phyloP scores from a whole-genome alignment of 1,140 invertebrate species.

The Melitaea cinxia region DNA sequence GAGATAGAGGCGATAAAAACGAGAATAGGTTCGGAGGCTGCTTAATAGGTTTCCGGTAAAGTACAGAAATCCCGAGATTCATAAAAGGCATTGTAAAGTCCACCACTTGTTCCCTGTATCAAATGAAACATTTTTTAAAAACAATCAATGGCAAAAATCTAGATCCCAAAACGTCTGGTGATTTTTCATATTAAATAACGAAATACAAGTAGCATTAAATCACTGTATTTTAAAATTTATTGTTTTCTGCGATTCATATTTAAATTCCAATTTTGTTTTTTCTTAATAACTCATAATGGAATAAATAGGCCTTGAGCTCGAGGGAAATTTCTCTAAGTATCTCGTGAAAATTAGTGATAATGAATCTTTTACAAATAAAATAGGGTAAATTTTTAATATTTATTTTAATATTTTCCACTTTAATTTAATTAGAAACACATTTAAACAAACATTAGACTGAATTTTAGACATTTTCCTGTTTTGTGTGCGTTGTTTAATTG shows the following conservation, averaged over 20 bases:
- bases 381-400: too few relatives aligned
- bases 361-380: too few relatives aligned
- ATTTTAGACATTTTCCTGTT: too few relatives aligned
- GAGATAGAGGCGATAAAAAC: constrained; percentile 95
- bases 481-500: too few relatives aligned
- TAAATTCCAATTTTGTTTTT: background rate
- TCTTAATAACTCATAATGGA: background rate
- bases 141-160: background rate
- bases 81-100: constrained; percentile 98
- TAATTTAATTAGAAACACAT: too few relatives aligned
- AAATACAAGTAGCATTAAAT: too few relatives aligned
- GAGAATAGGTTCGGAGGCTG: constrained; percentile 96
- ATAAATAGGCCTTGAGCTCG: background rate
- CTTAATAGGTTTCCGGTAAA: constrained; percentile 95
- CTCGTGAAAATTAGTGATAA: background rate
- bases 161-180: too few relatives aligned
- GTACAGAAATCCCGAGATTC: constrained; percentile 96
- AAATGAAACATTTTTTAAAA: constrained; percentile 31
- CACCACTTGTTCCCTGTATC: constrained; percentile 86
- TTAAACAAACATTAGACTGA: too few relatives aligned
- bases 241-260: constrained; percentile 7
- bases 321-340: constrained; percentile 8
- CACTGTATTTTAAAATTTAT: too few relatives aligned
- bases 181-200: too few relatives aligned
- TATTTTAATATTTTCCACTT: too few relatives aligned